Percentiles rank a stretch among this genome's conserved stretches.
Conservation (phyloP, 2,888 invertebrate species). For the Encarsia formosa region DNA sequence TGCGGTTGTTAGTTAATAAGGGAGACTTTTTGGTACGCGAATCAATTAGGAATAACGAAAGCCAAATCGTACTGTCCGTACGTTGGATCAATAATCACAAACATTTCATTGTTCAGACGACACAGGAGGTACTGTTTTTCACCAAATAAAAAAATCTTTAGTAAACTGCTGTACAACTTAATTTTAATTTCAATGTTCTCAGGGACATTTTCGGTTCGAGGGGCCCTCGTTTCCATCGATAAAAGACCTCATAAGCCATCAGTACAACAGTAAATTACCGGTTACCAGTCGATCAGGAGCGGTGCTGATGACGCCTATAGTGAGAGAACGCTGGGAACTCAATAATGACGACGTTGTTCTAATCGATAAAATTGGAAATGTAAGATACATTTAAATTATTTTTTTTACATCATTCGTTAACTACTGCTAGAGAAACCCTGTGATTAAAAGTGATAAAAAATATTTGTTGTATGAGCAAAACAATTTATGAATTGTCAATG, state of each 20-base stretch:
- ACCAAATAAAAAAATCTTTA: not conserved
- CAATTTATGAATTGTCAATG: not conserved
- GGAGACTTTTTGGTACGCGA: conserved; percentile 94
- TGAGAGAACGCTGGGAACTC: conserved; percentile 89
- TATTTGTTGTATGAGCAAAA: too few relatives aligned
- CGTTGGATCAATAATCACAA: conserved; percentile 96
- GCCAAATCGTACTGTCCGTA: conserved; percentile 89
- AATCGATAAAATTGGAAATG: conserved; percentile 89
- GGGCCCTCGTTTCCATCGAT: conserved; percentile 91
- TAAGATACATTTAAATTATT: conserved; percentile 52
- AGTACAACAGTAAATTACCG: conserved; percentile 78
- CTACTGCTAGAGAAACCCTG: too few relatives aligned
- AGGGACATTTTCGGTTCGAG: conserved; percentile 91
- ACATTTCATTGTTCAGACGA: conserved; percentile 95
- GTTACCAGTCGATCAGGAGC: conserved; percentile 92
- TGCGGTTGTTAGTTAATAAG: conserved; percentile 81
- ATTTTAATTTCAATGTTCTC: conserved; percentile 32
- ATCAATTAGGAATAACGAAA: conserved; percentile 85
- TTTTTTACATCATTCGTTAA: too few relatives aligned
- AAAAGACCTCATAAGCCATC: conserved; percentile 85
- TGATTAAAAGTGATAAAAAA: too few relatives aligned
- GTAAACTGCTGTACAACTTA: not conserved
- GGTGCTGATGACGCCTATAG: conserved; percentile 78
- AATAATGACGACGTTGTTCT: conserved; percentile 92
- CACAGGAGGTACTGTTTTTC: conserved; percentile 68